Percentiles rank a stretch among this genome's conserved stretches.
These are phyloP conservation scores for Hypomesus transpacificus DNA, from an alignment of 2,113 vertebrate genomes.

Conservation along the genomic window DNA sequence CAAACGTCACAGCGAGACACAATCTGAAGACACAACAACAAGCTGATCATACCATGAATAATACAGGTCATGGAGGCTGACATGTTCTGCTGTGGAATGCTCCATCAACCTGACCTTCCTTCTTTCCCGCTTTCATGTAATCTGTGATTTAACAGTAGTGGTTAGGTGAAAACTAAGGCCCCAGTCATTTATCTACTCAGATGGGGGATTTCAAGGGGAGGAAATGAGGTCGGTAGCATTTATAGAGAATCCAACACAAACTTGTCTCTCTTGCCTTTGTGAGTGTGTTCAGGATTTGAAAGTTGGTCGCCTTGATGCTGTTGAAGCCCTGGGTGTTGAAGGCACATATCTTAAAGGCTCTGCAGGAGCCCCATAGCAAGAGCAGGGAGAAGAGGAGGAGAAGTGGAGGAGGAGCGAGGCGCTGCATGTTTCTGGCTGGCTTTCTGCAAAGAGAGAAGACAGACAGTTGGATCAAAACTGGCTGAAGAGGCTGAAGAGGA, in stretches of 20 bases:
- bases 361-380: neutral
- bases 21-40: constrained; percentile 34
- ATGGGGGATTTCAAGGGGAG: too few species aligned
- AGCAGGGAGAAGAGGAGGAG: constrained; percentile 3
- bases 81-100: too few species aligned
- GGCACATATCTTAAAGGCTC: constrained; percentile 56
- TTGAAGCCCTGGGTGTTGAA: constrained; percentile 49
- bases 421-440: constrained; percentile 40
- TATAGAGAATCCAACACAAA: neutral
- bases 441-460: neutral
- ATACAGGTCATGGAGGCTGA: neutral
- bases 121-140: too few species aligned
- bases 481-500: too few species aligned
- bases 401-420: neutral
- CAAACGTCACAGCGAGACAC: constrained; percentile 55
- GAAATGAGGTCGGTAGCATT: too few species aligned
- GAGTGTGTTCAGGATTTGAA: constrained; percentile 36
- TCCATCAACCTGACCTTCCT: too few species aligned
- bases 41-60: neutral
- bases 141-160: too few species aligned
- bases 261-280: constrained; percentile 33
- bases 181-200: too few species aligned
- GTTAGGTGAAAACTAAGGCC: too few species aligned
- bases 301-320: neutral
- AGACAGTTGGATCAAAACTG: neutral